phyloP scores from a whole-genome alignment of 2,113 vertebrate species.

The Hystrix cristata region DNA sequence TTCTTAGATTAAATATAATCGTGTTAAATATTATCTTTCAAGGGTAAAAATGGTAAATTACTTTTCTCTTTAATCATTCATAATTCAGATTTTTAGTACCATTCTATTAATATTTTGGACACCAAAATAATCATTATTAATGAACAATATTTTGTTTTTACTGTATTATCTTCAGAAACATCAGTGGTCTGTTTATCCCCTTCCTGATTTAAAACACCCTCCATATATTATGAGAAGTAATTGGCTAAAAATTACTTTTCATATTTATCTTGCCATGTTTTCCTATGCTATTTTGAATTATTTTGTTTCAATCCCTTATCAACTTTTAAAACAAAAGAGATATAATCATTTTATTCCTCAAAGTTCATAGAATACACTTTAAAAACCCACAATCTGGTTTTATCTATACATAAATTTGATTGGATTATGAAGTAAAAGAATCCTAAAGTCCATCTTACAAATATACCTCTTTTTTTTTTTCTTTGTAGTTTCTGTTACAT shows the following conservation, averaged over 20 bases:
- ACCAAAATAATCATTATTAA: not conserved
- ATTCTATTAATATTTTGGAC: not conserved
- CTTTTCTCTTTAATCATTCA: not conserved
- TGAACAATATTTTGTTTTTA: not conserved
- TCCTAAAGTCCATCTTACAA: not conserved
- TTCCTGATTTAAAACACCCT: not conserved
- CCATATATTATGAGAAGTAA: not conserved
- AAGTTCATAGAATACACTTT: not conserved
- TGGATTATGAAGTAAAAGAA: not conserved
- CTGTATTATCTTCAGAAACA: not conserved
- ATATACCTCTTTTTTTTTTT: not conserved
- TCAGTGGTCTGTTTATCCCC: not conserved
- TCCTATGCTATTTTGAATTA: not conserved
- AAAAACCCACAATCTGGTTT: not conserved
- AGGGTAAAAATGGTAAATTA: not conserved
- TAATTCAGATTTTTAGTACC: not conserved
- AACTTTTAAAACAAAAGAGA: not conserved
- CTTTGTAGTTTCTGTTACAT: not conserved
- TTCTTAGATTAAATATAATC: not conserved
- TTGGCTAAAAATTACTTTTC: not conserved
- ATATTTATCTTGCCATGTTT: not conserved
- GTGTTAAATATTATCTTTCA: not conserved
- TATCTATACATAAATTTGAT: not conserved
- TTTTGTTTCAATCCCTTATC: not conserved
- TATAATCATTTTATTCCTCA: not conserved